These are phyloP conservation scores for Galago senegalensis DNA, from an alignment of 2,797 vertebrate genomes.

Conservation along the genomic window DNA sequence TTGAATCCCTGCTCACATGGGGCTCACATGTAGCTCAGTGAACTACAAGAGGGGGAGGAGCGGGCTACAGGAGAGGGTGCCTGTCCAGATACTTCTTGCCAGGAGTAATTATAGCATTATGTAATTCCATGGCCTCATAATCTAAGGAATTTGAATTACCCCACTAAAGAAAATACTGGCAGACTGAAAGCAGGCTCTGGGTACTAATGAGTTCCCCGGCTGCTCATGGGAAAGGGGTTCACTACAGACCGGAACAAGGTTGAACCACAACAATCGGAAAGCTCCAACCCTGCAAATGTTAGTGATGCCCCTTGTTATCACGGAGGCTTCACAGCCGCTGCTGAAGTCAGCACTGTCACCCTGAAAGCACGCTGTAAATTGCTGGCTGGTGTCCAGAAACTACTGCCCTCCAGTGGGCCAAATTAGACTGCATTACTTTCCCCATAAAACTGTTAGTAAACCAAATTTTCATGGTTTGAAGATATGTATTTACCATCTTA, in stretches of 20 bases:
- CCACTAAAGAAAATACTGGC: slow-evolving; percentile 31
- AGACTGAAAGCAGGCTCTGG: slow-evolving; percentile 13
- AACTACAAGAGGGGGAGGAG: not conserved
- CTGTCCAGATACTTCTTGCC: slow-evolving; percentile 18
- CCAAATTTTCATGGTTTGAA: not conserved
- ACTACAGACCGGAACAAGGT: not conserved
- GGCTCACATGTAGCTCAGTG: slow-evolving; percentile 72
- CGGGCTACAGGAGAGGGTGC: not conserved
- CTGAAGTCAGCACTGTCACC: not conserved
- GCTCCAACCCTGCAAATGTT: not conserved
- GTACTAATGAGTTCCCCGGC: slow-evolving; percentile 31
- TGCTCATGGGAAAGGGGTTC: not conserved
- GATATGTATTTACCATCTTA: not conserved
- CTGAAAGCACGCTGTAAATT: not conserved
- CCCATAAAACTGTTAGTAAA: not conserved
- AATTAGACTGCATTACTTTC: not conserved
- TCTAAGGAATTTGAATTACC: slow-evolving; percentile 78
- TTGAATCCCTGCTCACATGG: slow-evolving; percentile 60
- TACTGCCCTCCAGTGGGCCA: slow-evolving; percentile 35
- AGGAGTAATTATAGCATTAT: slow-evolving; percentile 34
- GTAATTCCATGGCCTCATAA: slow-evolving; percentile 52
- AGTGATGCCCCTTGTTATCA: not conserved
- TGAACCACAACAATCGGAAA: not conserved
- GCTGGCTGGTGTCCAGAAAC: not conserved
- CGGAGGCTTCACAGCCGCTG: not conserved